phyloP scores from a whole-genome alignment of 92 coral and sea anemone genomes.

The Parazoanthus atlanticus region DNA sequence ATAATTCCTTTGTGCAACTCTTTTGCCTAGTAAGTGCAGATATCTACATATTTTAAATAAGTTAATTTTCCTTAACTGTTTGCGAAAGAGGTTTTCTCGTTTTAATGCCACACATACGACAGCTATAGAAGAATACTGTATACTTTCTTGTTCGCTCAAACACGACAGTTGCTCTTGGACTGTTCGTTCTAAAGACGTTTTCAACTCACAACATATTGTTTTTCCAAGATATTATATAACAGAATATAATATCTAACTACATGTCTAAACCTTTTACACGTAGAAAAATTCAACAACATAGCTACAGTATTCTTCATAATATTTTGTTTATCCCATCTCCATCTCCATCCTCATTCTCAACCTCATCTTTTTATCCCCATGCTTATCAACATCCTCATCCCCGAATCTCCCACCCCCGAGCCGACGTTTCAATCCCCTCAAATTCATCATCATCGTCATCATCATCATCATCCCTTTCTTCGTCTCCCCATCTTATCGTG shows the following conservation, averaged over 20 bases:
- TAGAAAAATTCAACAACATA: no score
- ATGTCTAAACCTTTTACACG: no score
- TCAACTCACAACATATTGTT: no score
- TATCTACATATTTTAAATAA: background rate
- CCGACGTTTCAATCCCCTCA: background rate
- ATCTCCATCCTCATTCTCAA: background rate
- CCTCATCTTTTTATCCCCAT: background rate
- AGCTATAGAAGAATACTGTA: background rate
- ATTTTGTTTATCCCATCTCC: background rate
- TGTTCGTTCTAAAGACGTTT: background rate
- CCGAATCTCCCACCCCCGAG: background rate
- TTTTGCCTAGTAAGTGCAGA: background rate
- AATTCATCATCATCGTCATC: background rate
- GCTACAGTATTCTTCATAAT: no score
- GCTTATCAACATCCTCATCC: background rate
- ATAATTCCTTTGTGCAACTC: background rate
- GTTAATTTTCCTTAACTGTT: no score
- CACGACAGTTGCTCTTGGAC: background rate
- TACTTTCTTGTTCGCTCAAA: background rate
- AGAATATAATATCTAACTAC: no score
- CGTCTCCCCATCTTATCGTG: slow-evolving; percentile 55
- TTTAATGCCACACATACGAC: background rate
- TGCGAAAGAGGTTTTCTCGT: background rate
- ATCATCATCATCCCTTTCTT: background rate
- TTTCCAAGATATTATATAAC: no score